These are phyloP conservation scores for Hirudo medicinalis DNA, from an alignment of 1,140 invertebrate species.

Conservation along the genomic window DNA sequence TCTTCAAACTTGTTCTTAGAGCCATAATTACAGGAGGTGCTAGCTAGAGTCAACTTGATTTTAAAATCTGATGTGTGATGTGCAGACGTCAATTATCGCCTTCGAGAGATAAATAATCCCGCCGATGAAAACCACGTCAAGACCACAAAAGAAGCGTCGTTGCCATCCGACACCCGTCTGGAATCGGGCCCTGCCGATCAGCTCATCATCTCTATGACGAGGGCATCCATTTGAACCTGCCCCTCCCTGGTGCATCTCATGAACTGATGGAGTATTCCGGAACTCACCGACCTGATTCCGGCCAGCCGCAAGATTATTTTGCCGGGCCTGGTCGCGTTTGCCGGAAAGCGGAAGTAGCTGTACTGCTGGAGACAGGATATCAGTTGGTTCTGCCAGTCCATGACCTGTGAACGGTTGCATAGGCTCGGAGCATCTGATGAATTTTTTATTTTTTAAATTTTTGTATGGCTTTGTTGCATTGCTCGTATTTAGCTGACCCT, in stretches of 20 bases:
- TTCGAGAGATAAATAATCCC: too few relatives aligned
- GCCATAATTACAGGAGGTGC: too few relatives aligned
- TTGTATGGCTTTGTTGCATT: too few relatives aligned
- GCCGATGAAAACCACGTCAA: too few relatives aligned
- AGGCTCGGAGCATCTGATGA: not conserved
- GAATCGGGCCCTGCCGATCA: not conserved
- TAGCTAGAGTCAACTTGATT: too few relatives aligned
- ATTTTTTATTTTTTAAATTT: not conserved
- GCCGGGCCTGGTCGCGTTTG: not conserved
- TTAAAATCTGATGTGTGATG: too few relatives aligned
- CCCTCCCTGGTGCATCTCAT: conserved; percentile 6
- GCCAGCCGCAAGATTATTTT: not conserved
- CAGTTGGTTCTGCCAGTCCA: conserved; percentile 1
- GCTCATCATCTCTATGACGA: conserved; percentile 9
- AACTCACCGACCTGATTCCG: not conserved
- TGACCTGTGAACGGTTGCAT: not conserved
- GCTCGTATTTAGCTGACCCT: too few relatives aligned
- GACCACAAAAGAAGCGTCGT: too few relatives aligned
- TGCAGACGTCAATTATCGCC: too few relatives aligned
- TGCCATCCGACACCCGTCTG: not conserved
- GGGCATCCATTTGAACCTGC: conserved; percentile 3
- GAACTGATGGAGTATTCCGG: not conserved
- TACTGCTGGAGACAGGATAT: conserved; percentile 7
- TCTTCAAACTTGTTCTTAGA: too few relatives aligned
- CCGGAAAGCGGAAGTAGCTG: conserved; percentile 5